Evolutionary conservation across 2,888 invertebrate species (phyloP).

Genomic region (Hypselothyrea guttata): DNA sequence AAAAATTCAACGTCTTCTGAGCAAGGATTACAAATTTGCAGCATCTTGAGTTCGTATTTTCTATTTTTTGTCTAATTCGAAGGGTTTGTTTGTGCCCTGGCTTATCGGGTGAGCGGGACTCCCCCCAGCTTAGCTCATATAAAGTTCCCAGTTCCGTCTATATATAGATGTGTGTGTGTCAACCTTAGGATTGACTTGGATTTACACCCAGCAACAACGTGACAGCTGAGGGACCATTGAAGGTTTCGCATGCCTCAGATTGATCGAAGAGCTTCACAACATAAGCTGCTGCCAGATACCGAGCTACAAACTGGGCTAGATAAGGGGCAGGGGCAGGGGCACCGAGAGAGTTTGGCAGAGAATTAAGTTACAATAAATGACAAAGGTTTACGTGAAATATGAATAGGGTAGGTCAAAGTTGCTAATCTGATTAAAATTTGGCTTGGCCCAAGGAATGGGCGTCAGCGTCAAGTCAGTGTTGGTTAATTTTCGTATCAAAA

Average conservation of each 20-base stretch:
- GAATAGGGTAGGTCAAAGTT: conserved; percentile 70
- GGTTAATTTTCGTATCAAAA: too few relatives aligned
- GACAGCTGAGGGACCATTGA: conserved; percentile 69
- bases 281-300: conserved; percentile 42
- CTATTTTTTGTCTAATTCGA: conserved; percentile 62
- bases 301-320: neutral
- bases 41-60: conserved; percentile 60
- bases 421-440: conserved; percentile 47
- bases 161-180: conserved; percentile 35
- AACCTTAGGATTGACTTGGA: conserved; percentile 68
- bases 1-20: conserved; percentile 65
- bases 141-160: conserved; percentile 21
- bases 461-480: too few relatives aligned
- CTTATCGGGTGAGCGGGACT: too few relatives aligned
- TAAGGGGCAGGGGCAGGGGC: neutral
- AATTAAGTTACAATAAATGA: conserved; percentile 57
- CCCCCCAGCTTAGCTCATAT: conserved; percentile 41
- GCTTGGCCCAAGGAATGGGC: conserved; percentile 1
- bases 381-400: conserved; percentile 64
- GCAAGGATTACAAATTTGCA: conserved; percentile 76
- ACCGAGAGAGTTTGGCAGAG: conserved; percentile 5
- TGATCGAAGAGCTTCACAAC: conserved; percentile 70
- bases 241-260: conserved; percentile 58
- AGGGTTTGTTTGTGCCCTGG: conserved; percentile 37
- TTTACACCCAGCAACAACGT: conserved; percentile 66